A percentile compares a stretch with the other conserved stretches of the same genome.
phyloP scores from a whole-genome alignment of 2,888 invertebrate species.

The Andrena haemorrhoa region DNA sequence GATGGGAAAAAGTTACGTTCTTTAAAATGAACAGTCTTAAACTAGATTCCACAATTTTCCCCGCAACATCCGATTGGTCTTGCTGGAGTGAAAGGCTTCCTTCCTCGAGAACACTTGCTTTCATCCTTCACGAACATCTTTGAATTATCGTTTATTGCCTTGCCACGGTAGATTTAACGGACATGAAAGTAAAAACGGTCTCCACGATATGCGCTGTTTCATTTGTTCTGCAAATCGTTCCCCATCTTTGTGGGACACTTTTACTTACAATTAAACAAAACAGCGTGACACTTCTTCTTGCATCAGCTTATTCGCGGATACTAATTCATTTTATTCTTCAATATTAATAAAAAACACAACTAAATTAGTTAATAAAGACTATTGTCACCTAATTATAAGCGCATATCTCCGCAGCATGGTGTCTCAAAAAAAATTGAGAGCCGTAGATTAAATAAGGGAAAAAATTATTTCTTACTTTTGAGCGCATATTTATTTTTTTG shows the following conservation, averaged over 20 bases:
- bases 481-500: too few relatives aligned
- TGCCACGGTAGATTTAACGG: conserved; percentile 30
- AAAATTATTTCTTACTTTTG: too few relatives aligned
- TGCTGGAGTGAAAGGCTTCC: conserved; percentile 66
- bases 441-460: too few relatives aligned
- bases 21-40: conserved; percentile 38
- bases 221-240: conserved; percentile 34
- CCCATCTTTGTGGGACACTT: conserved; percentile 4
- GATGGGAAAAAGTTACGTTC: conserved; percentile 7
- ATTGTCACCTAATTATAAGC: too few relatives aligned
- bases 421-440: too few relatives aligned
- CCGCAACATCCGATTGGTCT: conserved; percentile 41
- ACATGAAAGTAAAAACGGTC: conserved; percentile 55
- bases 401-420: too few relatives aligned
- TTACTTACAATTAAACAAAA: neutral
- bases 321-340: neutral
- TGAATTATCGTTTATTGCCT: conserved; percentile 59
- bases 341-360: neutral
- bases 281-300: too few relatives aligned
- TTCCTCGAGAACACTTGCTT: conserved; percentile 52
- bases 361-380: too few relatives aligned
- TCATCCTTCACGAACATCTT: conserved; percentile 53
- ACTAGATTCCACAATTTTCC: conserved; percentile 60
- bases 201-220: conserved; percentile 9
- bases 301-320: neutral